Evolutionary conservation across 2,888 invertebrate species (phyloP).

Genomic region (Hydriomena furcata): DNA sequence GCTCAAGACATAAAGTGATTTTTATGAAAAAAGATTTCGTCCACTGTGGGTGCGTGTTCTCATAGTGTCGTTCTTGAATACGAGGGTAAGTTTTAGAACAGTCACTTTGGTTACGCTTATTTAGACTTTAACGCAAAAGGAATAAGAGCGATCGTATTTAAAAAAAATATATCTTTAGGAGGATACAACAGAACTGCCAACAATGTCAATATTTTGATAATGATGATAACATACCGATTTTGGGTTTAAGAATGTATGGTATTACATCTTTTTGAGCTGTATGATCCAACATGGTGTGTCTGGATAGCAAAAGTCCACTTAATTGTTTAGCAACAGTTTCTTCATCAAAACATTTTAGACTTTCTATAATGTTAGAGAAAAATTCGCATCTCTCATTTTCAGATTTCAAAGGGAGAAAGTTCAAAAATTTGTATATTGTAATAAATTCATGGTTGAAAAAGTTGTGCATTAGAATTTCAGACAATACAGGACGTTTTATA

Average conservation of each 20-base stretch:
- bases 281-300: constrained; percentile 92
- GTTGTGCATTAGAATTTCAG: constrained; percentile 86
- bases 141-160: no score
- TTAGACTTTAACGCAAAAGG: no score
- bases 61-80: no score
- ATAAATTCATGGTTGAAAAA: constrained; percentile 95
- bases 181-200: no score
- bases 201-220: neutral
- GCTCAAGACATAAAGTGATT: no score
- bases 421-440: constrained; percentile 91
- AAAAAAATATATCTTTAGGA: no score
- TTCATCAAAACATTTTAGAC: constrained; percentile 89
- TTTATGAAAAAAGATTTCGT: no score
- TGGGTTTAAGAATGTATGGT: constrained; percentile 88
- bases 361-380: constrained; percentile 88
- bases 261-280: constrained; percentile 89
- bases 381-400: constrained; percentile 90
- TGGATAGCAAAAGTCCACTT: constrained; percentile 89
- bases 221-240: constrained; percentile 83
- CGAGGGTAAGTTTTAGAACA: no score
- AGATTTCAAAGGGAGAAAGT: constrained; percentile 91
- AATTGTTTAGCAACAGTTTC: constrained; percentile 92
- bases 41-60: no score
- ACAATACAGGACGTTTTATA: constrained; percentile 86
- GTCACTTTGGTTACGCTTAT: no score